Conservation (phyloP, 1,140 invertebrate species). For the Heliothis subflexa region DNA sequence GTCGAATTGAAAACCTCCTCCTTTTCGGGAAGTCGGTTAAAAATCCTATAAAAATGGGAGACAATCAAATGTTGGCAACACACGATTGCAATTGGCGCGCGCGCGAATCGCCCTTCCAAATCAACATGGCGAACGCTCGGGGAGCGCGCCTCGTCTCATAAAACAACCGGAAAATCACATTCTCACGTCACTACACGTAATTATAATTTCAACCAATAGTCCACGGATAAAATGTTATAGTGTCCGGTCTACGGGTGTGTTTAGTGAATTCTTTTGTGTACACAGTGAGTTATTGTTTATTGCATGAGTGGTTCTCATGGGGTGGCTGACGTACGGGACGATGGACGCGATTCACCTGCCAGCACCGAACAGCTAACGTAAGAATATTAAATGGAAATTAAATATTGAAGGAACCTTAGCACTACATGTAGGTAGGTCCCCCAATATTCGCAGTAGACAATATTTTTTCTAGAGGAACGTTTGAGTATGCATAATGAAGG, state of each 20-base stretch:
- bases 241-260: constrained; percentile 61
- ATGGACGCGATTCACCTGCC: constrained; percentile 80
- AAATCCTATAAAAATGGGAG: constrained; percentile 44
- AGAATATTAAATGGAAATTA: constrained; percentile 48
- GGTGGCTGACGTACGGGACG: constrained; percentile 72
- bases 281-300: constrained; percentile 69
- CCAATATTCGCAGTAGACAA: background rate
- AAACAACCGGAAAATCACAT: constrained; percentile 56
- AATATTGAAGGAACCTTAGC: background rate
- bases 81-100: constrained; percentile 73
- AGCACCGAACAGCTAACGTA: constrained; percentile 83
- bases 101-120: constrained; percentile 78
- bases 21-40: background rate
- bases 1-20: too few relatives aligned
- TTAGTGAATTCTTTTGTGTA: constrained; percentile 67
- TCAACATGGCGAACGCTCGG: constrained; percentile 75
- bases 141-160: constrained; percentile 70
- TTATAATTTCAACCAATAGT: constrained; percentile 48
- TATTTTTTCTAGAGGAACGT: background rate
- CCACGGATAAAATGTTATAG: constrained; percentile 75
- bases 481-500: constrained; percentile 33
- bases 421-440: background rate
- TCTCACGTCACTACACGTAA: constrained; percentile 23
- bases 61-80: constrained; percentile 59
- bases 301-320: constrained; percentile 82